phyloP scores from a whole-genome alignment of 1,140 invertebrate genomes.

The Eumeta japonica region DNA sequence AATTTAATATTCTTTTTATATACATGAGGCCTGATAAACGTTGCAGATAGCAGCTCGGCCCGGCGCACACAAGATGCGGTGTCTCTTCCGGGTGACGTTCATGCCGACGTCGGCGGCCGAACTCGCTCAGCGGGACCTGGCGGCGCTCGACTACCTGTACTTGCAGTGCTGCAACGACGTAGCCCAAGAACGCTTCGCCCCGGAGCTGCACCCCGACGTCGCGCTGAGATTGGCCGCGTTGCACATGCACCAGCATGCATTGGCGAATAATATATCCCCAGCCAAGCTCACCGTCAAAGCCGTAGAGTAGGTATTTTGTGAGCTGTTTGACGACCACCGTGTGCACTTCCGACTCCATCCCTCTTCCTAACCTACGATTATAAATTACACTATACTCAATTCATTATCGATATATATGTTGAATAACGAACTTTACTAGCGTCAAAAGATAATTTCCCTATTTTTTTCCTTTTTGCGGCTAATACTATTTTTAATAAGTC shows the following conservation, averaged over 20 bases:
- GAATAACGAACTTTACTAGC: no score
- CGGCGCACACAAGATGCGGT: conserved; percentile 83
- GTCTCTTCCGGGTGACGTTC: conserved; percentile 84
- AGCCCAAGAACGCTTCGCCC: conserved; percentile 84
- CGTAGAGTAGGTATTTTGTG: conserved; percentile 74
- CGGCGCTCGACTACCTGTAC: conserved; percentile 88
- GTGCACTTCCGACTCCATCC: no score
- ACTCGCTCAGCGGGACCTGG: conserved; percentile 76
- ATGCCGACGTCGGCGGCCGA: conserved; percentile 82
- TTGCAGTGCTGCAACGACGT: conserved; percentile 91
- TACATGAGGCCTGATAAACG: no score
- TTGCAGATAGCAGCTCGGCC: conserved; percentile 83
- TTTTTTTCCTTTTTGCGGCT: no score
- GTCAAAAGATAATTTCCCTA: no score
- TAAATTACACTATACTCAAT: no score
- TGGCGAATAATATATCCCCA: conserved; percentile 72
- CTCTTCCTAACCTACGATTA: no score
- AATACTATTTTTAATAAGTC: no score
- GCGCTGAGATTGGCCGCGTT: conserved; percentile 81
- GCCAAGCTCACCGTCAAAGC: conserved; percentile 81
- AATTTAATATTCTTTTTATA: no score
- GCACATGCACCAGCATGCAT: conserved; percentile 86
- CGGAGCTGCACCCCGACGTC: conserved; percentile 85
- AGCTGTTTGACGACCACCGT: no score
- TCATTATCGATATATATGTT: no score